Base-by-base conservation (phyloP, 2,797 vertebrate genomes). In the Glyptemys insculpta region DNA sequence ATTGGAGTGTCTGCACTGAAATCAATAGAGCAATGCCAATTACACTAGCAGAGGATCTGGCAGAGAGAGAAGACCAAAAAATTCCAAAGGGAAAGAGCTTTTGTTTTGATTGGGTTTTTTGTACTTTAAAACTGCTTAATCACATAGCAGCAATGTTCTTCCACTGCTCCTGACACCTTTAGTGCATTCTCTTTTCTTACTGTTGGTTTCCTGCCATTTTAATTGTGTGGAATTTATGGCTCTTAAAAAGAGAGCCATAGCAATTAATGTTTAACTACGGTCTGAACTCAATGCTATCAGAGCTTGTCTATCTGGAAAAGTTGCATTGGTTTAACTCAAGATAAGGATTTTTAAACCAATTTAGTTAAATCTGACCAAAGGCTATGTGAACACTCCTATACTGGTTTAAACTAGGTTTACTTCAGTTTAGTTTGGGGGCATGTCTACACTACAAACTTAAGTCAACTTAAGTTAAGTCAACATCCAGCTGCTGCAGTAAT, bases 1-100 rank as follows among this genome's bases (percentile, higher is more conserved):
- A 86, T 21, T 93, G 54, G n/a, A 84, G 81, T 8, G 31, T 90
- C 91, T 90, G 87, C 76, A 94, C 52, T 74, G 56, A 84, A 89
- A 56, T 93, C 65, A 44, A 44, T 12, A 52, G 54, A 86, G 19
- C 25, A 44, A 9, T 89, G 87, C 79, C 86, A 92, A 81, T 54
- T 87, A 50, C 14, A 12, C 44, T 81, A 56, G 62, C 47, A 14
- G 79, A 49, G 84, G 83, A 88, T 88, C 93, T 41, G 90, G 41
- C 72, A 68, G 41, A n/a, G 91, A 83, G 44, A 92, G 68, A 10
- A 79, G 44, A n/a, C 37, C 87, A 93, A 86, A 94, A 89, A 47
- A n/a, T 90, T 90, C 56, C 50, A 92, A 65, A 93, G 78, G 12
- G 6, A 79, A 90, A 49, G 78, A 2, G 1, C 68, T 0, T 29